Percentiles rank a stretch among this genome's conserved stretches.
Conservation (phyloP, 2,113 vertebrate species). For the Onychostoma macrolepis region DNA sequence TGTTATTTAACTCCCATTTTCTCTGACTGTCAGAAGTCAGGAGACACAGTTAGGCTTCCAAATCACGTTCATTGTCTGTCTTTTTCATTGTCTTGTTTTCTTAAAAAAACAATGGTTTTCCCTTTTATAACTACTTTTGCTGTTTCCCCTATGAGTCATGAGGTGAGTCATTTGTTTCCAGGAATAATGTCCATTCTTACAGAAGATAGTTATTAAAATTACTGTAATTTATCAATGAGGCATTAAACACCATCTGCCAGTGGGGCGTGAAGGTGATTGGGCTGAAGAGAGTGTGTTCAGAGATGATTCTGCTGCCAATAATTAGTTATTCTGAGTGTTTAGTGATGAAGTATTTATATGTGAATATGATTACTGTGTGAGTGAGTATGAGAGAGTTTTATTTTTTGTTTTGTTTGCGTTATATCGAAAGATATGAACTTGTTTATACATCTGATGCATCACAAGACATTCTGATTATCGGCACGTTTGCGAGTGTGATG, state of each 20-base stretch:
- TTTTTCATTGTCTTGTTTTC: neutral
- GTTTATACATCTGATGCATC: neutral
- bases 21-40: neutral
- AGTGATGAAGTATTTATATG: neutral
- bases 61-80: neutral
- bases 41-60: neutral
- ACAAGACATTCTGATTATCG: neutral
- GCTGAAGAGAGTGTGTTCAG: neutral
- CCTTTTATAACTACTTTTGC: constrained; percentile 20
- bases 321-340: neutral
- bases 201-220: constrained; percentile 11
- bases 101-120: neutral
- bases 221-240: constrained; percentile 24
- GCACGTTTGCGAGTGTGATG: neutral
- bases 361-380: neutral
- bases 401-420: neutral
- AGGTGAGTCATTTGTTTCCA: constrained; percentile 36
- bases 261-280: neutral
- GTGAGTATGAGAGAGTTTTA: neutral
- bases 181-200: neutral
- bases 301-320: neutral
- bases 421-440: neutral
- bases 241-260: neutral
- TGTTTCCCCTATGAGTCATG: constrained; percentile 14
- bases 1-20: constrained; percentile 14